Conservation (phyloP, 2,888 invertebrate genomes). For the Cremastinae sp. region DNA sequence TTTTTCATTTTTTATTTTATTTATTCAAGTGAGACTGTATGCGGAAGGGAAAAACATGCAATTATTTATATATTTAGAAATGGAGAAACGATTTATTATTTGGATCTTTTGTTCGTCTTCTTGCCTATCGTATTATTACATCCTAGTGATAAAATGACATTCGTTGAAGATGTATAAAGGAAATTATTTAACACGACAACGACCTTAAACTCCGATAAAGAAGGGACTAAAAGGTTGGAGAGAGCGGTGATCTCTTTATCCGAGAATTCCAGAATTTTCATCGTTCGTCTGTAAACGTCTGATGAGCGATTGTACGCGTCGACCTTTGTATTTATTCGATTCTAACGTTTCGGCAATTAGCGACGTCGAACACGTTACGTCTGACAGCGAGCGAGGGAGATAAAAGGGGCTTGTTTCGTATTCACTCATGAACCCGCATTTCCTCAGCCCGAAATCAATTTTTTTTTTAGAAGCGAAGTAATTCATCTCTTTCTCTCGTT, state of each 20-base stretch:
- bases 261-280: slow-evolving; percentile 35
- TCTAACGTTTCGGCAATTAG: slow-evolving; percentile 29
- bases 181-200: too few relatives aligned
- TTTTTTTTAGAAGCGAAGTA: slow-evolving; percentile 27
- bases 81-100: too few relatives aligned
- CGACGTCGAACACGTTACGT: slow-evolving; percentile 25
- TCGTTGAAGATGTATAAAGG: too few relatives aligned
- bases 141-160: too few relatives aligned
- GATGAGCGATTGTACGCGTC: slow-evolving; percentile 34
- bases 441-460: slow-evolving; percentile 55
- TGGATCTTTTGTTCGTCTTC: too few relatives aligned
- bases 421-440: slow-evolving; percentile 51
- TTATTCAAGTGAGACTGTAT: too few relatives aligned
- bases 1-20: not conserved
- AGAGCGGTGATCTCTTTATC: slow-evolving; percentile 45
- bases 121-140: too few relatives aligned
- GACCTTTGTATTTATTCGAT: slow-evolving; percentile 40
- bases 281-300: slow-evolving; percentile 39
- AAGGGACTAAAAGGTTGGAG: slow-evolving; percentile 34
- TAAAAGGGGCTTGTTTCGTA: slow-evolving; percentile 24
- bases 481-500: slow-evolving; percentile 8
- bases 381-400: not conserved
- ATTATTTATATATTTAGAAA: too few relatives aligned
- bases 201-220: slow-evolving; percentile 33
- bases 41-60: too few relatives aligned